A percentile compares a stretch with the other conserved stretches of the same genome.
Conservation (phyloP, 1,140 invertebrate genomes). For the Harpegnathos saltator region DNA sequence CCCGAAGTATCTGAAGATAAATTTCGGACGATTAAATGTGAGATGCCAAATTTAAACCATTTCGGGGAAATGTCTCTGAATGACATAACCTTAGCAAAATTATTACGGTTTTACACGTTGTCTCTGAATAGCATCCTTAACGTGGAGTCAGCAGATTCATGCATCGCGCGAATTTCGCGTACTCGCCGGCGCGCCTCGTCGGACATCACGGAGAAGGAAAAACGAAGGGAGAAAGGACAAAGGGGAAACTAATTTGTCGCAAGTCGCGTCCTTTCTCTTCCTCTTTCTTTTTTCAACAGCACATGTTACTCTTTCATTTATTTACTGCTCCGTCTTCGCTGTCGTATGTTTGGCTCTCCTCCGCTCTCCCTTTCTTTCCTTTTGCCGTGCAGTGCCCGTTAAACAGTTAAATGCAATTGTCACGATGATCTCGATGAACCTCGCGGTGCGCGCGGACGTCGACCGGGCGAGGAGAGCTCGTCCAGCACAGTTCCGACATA, state of each 20-base stretch:
- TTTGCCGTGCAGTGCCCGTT: not conserved
- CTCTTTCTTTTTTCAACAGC: not conserved
- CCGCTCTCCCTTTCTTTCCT: too few relatives aligned
- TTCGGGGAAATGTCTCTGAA: too few relatives aligned
- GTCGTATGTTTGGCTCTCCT: not conserved
- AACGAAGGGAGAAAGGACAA: not conserved
- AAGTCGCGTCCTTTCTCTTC: too few relatives aligned
- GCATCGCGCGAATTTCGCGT: conserved; percentile 6
- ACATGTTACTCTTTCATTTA: not conserved
- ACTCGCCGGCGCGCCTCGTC: too few relatives aligned
- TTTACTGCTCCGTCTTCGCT: not conserved
- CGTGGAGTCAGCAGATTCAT: conserved; percentile 29
- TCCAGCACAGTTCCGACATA: conserved; percentile 6
- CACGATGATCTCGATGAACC: conserved; percentile 17
- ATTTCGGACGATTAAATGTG: too few relatives aligned
- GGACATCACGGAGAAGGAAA: too few relatives aligned
- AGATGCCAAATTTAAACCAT: too few relatives aligned
- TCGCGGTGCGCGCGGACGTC: not conserved
- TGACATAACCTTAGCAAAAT: too few relatives aligned
- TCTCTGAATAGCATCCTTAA: too few relatives aligned
- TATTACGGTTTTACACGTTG: too few relatives aligned
- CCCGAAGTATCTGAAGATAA: too few relatives aligned
- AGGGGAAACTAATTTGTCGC: not conserved
- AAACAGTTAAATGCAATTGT: conserved; percentile 13
- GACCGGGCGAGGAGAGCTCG: conserved; percentile 23